Evolutionary conservation across 2,797 vertebrate species (phyloP).

Genomic region (Megalops cyprinoides): DNA sequence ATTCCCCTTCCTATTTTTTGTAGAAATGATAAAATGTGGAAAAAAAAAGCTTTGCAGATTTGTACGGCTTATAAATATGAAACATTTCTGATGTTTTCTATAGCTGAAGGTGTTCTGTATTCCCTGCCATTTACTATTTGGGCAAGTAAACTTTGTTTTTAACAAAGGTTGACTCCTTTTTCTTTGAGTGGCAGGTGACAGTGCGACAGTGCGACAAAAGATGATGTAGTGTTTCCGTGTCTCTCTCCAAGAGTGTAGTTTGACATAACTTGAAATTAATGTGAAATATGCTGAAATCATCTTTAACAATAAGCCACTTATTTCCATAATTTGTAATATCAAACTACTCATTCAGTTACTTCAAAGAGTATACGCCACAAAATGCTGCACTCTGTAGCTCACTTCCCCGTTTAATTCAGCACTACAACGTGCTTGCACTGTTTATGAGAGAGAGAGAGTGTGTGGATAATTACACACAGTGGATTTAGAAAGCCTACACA

Average conservation of each 20-base stretch:
- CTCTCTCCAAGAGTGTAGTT: not conserved
- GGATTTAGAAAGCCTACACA: no score
- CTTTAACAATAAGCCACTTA: not conserved
- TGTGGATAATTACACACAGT: no score
- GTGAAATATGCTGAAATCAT: not conserved
- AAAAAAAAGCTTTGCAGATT: conserved; percentile 77
- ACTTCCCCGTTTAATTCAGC: no score
- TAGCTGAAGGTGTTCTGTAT: conserved; percentile 81
- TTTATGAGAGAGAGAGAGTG: no score
- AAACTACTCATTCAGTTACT: no score
- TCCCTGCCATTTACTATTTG: conserved; percentile 83
- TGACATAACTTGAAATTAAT: not conserved
- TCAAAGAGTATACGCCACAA: no score
- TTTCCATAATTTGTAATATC: not conserved
- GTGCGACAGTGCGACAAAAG: no score
- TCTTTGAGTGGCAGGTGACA: not conserved
- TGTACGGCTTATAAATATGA: conserved; percentile 79
- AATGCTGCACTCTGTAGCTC: no score
- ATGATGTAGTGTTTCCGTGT: not conserved
- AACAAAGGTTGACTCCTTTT: conserved; percentile 41
- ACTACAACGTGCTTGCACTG: no score
- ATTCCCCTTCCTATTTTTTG: conserved; percentile 67
- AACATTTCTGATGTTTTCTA: conserved; percentile 79
- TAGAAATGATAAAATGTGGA: conserved; percentile 70
- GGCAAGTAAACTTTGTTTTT: conserved; percentile 79